Base-by-base conservation (phyloP, 1,140 invertebrate species). In the Drosophila rhopaloa region DNA sequence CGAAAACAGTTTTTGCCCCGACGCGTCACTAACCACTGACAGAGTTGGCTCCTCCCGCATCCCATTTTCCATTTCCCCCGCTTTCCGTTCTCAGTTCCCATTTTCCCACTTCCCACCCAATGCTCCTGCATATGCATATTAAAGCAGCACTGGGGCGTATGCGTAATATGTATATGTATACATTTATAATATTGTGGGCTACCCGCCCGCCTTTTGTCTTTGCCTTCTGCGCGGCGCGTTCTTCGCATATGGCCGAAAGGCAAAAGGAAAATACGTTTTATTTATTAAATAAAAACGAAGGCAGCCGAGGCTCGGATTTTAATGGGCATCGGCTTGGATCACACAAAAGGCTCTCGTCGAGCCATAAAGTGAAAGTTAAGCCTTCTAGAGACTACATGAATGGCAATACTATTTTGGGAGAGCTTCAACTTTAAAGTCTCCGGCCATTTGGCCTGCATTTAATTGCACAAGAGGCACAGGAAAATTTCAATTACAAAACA, bases 41-140 rank as follows among this genome's bases (percentile, higher is more conserved):
- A 62, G 54, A 61, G 65, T 14, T 37, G 41, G 51, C 27, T 48
- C 14, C 32, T 62, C 19, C 57, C 32, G 19, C 54, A 16, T 19
- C 24, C 29, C 29, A 40, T 27, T 24, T 41, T 2, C 29, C 29
- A 40, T 11, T 14, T 24, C 37, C 13, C 43, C 19, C n/a, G 14
- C 35, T 13, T 46, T 11, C 38, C 13, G 2, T 19, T 29, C 5
- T 2, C 46, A 14, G 0, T 41, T n/a, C 2, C 41, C n/a, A n/a
- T 13, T 27, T 48, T 47, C n/a, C 27, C 44, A 29, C n/a, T 14
- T 35, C 6, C 14, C 44, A 60, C 14, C 43, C 55, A 38, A 19
- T 19, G 40, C 72, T 43, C 37, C 62, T 68, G 81, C 84, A 89
- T 79, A 82, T 86, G 83, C 83, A 86, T 86, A 86, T 88, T 86